These are phyloP conservation scores for Eupithecia inturbata DNA, from an alignment of 2,888 invertebrate genomes.

Conservation along the genomic window DNA sequence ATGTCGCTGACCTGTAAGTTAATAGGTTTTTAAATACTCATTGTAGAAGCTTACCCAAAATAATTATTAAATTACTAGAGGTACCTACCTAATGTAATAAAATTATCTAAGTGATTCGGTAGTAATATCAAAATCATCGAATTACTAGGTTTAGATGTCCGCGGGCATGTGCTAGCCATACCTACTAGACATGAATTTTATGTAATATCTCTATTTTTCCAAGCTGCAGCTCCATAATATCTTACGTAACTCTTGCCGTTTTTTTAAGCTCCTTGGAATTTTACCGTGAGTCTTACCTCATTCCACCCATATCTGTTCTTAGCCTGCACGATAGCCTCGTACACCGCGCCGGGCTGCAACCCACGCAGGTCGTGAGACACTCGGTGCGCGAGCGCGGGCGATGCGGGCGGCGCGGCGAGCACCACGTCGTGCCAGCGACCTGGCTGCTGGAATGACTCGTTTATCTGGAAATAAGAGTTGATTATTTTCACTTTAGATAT, in stretches of 20 bases:
- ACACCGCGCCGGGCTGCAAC: conserved; percentile 87
- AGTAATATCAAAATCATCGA: no score
- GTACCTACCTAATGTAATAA: no score
- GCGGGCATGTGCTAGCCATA: no score
- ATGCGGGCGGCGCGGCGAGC: conserved; percentile 76
- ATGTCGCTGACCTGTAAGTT: conserved; percentile 86
- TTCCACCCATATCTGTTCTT: conserved; percentile 91
- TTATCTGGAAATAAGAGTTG: conserved; percentile 78
- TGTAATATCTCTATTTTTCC: no score
- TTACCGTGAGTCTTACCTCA: conserved; percentile 70
- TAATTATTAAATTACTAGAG: no score
- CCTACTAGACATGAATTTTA: no score
- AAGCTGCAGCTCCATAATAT: no score
- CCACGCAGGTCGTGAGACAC: conserved; percentile 87
- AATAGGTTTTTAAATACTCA: not conserved
- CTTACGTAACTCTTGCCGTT: no score
- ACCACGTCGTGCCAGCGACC: conserved; percentile 88
- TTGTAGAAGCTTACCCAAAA: not conserved
- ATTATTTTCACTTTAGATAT: not conserved
- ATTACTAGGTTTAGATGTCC: no score
- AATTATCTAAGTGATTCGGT: no score
- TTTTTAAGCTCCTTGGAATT: no score
- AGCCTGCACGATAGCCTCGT: conserved; percentile 89
- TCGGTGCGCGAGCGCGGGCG: conserved; percentile 71
- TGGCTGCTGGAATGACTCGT: conserved; percentile 88